phyloP scores from a whole-genome alignment of 2,113 vertebrate genomes.

The Xyrauchen texanus region DNA sequence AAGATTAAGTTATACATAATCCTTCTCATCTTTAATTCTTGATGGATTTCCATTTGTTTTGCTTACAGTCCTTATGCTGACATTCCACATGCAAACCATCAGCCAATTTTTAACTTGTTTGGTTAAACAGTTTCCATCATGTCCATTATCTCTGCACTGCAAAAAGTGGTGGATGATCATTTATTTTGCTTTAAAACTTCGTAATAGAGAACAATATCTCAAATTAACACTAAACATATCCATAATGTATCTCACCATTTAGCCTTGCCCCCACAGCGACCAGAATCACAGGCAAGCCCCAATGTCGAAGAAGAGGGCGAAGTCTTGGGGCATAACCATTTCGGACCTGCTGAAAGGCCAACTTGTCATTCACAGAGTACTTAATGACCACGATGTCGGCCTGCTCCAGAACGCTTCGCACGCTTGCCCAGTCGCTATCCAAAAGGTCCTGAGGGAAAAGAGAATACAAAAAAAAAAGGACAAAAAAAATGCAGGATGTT shows the following conservation, averaged over 20 bases:
- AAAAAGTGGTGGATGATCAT: not conserved
- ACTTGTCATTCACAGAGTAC: constrained; percentile 92
- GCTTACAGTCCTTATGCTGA: constrained; percentile 25
- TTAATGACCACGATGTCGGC: constrained; percentile 96
- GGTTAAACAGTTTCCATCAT: constrained; percentile 21
- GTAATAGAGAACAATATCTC: constrained; percentile 7
- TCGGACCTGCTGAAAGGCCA: constrained; percentile 89
- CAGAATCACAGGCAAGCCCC: constrained; percentile 89
- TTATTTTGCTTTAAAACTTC: not conserved
- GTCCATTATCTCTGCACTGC: constrained; percentile 8
- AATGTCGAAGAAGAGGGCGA: constrained; percentile 84
- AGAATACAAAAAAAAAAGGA: not conserved
- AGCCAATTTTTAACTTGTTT: constrained; percentile 27
- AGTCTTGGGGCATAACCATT: constrained; percentile 88
- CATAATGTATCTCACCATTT: constrained; percentile 79
- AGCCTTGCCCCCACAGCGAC: constrained; percentile 88
- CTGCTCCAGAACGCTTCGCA: constrained; percentile 84
- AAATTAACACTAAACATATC: not conserved
- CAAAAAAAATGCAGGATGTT: not conserved
- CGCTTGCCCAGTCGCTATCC: constrained; percentile 91
- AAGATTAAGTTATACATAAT: not conserved
- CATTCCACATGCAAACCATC: not conserved
- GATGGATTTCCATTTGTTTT: constrained; percentile 29
- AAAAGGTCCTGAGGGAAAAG: constrained; percentile 82
- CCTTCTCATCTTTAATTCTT: constrained; percentile 20